phyloP scores from a whole-genome alignment of 2,113 vertebrate genomes.

The Pionites leucogaster region DNA sequence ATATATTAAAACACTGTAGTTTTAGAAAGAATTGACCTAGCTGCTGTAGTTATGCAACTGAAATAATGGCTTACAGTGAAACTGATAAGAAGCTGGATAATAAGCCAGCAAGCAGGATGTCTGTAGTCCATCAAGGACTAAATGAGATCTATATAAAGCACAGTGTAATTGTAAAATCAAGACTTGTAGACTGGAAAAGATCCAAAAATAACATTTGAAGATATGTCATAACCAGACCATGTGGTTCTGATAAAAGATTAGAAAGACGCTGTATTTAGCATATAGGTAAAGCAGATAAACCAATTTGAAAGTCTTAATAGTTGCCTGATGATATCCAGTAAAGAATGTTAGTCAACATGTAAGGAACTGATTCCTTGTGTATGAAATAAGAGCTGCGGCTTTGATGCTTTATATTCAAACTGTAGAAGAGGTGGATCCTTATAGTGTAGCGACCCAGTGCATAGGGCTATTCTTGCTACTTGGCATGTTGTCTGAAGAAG shows the following conservation, averaged over 20 bases:
- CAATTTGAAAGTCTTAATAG: background rate
- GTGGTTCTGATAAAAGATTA: slow-evolving; percentile 8
- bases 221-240: background rate
- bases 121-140: slow-evolving; percentile 47
- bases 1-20: background rate
- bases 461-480: background rate
- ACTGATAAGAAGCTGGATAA: slow-evolving; percentile 23
- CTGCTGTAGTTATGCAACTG: background rate
- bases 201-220: slow-evolving; percentile 38
- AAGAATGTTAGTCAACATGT: background rate
- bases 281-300: slow-evolving; percentile 12
- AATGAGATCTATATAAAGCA: slow-evolving; percentile 56
- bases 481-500: background rate
- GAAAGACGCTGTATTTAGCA: background rate
- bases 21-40: background rate
- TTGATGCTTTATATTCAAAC: background rate
- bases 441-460: background rate
- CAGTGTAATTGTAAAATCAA: slow-evolving; percentile 26
- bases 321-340: background rate
- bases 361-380: background rate
- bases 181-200: background rate
- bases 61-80: slow-evolving; percentile 2
- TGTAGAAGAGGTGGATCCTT: background rate
- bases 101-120: slow-evolving; percentile 46
- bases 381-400: background rate